Evolutionary conservation across 2,888 invertebrate genomes (phyloP), one percentile per base, ranked within the genome.

Genomic region (Zonitis immaculata): DNA sequence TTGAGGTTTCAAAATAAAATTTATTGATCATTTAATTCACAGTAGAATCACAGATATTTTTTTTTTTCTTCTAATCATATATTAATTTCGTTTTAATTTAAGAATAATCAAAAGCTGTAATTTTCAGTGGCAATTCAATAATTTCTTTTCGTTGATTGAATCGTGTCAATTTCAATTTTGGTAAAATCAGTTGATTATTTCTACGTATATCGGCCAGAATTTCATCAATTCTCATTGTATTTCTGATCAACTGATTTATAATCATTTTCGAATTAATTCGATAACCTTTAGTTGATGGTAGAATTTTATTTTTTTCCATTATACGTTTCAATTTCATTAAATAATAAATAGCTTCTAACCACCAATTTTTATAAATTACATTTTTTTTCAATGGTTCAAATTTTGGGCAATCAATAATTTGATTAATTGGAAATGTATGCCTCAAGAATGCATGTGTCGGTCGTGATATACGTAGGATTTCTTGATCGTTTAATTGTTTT

Each of bases 401-500:
- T 39, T 64, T 59, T 1, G 59, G 57, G 51, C 67, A 67, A n/a
- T 54, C 44, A 4, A 60, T 59, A 11, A 66, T 54, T 27, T 70
- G 65, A 46, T 66, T 52, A 8, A 44, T 43, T 46, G 54, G 54
- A 52, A 8, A 69, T 22, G 80, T 74, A 2, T 83, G 83, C 28
- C 76, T 71, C 49, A 82, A 59, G n/a, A 84, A 85, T 11, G 86
- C 80, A 65, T 83, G 81, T 0, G 88, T 88, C 1, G 85, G 86
- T 0, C 86, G 84, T 6, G 83, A 78, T 51, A 87, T 80, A 49
- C 87, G 78, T 20, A 83, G 2, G 65, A 74, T 73, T 65, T 74
- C 73, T 6, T 64, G 56, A 16, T 67, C 69, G 53, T 66, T 69
- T 5, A 67, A 50, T 61, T 65, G 69, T 47, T 65, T 69, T 56